Percentiles rank a stretch among this genome's conserved stretches.
phyloP scores from a whole-genome alignment of 2,888 invertebrate genomes.

The Polymixis flavicincta region DNA sequence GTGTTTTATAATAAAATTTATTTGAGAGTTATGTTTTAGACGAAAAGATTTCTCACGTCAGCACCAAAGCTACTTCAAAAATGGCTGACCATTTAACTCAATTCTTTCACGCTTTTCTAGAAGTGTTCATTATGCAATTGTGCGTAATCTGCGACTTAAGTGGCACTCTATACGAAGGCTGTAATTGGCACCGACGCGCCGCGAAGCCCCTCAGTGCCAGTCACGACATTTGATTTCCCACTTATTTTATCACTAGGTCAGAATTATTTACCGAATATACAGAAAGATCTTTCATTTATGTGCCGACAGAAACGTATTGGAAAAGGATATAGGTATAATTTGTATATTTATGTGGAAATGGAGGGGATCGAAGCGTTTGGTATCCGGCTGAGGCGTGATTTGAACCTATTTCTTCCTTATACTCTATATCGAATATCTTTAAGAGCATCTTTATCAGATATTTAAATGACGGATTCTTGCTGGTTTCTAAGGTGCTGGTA shows the following conservation, averaged over 20 bases:
- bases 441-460: not conserved
- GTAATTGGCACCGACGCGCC: constrained; percentile 73
- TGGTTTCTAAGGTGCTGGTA: not conserved
- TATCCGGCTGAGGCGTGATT: constrained; percentile 20
- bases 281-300: constrained; percentile 30
- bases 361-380: not conserved
- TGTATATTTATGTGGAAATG: constrained; percentile 37
- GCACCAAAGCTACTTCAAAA: not conserved
- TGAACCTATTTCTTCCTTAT: constrained; percentile 22
- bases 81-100: not conserved
- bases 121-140: constrained; percentile 63
- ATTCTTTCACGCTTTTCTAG: constrained; percentile 45
- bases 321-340: constrained; percentile 41
- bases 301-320: constrained; percentile 37
- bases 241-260: constrained; percentile 53
- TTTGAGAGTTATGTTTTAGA: no score
- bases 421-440: constrained; percentile 4
- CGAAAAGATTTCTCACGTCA: not conserved
- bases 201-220: constrained; percentile 71
- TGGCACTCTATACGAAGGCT: constrained; percentile 57
- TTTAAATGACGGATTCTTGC: not conserved
- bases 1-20: not conserved
- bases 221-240: constrained; percentile 76
- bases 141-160: constrained; percentile 66
- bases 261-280: constrained; percentile 52